Evolutionary conservation across 1,140 invertebrate genomes (phyloP).

Genomic region (Luehdorfia chinensis): DNA sequence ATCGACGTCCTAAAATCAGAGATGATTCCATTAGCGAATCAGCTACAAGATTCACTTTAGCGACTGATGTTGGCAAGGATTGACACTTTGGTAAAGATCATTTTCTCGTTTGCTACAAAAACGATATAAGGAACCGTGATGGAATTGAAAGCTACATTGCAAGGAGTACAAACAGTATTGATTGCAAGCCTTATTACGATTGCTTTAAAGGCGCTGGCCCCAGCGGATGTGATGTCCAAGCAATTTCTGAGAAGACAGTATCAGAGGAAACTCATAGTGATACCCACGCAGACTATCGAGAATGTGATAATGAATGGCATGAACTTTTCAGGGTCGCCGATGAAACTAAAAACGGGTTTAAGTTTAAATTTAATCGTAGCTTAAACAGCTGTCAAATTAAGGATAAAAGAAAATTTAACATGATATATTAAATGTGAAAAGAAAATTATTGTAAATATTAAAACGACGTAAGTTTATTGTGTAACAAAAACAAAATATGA

Average conservation of each 20-base stretch:
- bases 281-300: conserved; percentile 51
- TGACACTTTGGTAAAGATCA: conserved; percentile 54
- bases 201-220: conserved; percentile 51
- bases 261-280: conserved; percentile 57
- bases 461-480: no score
- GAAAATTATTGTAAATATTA: no score
- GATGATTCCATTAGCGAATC: conserved; percentile 70
- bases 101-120: conserved; percentile 34
- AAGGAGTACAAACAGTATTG: conserved; percentile 56
- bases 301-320: conserved; percentile 40
- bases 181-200: conserved; percentile 65
- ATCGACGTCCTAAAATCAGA: conserved; percentile 46
- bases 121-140: conserved; percentile 41
- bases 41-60: conserved; percentile 59
- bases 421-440: conserved; percentile 27
- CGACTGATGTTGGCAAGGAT: conserved; percentile 62
- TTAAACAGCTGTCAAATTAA: conserved; percentile 65
- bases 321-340: conserved; percentile 40
- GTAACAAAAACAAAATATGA: no score
- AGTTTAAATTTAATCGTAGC: conserved; percentile 67
- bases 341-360: conserved; percentile 55
- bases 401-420: conserved; percentile 52
- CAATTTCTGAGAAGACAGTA: conserved; percentile 22
- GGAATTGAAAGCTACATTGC: conserved; percentile 52
- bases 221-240: conserved; percentile 25